Percentiles rank a stretch among this genome's conserved stretches.
These are phyloP conservation scores for Mus minutoides DNA, from an alignment of 2,797 vertebrate species.

Conservation along the genomic window DNA sequence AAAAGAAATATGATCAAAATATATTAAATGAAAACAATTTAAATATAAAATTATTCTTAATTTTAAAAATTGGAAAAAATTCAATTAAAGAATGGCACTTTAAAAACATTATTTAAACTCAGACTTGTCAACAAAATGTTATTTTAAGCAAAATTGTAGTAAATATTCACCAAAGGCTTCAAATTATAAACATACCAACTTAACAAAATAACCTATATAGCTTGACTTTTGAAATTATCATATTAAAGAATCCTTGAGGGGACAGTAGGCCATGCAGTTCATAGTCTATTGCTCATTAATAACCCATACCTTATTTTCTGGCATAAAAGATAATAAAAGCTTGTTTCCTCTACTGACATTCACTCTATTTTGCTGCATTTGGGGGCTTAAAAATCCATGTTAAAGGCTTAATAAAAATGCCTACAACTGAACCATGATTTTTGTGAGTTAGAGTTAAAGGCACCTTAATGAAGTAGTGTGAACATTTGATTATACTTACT, in stretches of 20 bases:
- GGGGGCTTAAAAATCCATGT: neutral
- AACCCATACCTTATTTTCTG: neutral
- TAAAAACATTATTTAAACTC: neutral
- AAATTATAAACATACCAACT: neutral
- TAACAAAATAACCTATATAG: neutral
- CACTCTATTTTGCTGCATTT: neutral
- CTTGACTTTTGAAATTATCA: constrained; percentile 8
- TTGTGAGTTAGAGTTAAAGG: constrained; percentile 11
- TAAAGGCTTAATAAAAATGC: constrained; percentile 4
- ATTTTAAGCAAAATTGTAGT: neutral
- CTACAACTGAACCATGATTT: neutral
- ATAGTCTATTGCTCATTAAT: neutral
- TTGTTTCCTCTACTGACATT: neutral
- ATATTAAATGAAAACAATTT: neutral
- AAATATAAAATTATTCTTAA: neutral
- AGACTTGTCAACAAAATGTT: neutral
- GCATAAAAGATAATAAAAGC: neutral
- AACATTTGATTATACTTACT: constrained; percentile 37
- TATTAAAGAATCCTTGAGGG: neutral
- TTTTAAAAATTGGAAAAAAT: neutral
- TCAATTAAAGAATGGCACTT: neutral
- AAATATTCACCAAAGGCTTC: neutral
- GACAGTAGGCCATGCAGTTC: neutral
- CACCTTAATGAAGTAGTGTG: constrained; percentile 26
- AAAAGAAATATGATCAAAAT: neutral